Conservation (phyloP, 2,113 vertebrate genomes). For the Mus musculus region GRCm39 chr12:88823501-88824000, state of each 20-base stretch:
- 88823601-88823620: neutral
- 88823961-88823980: too few relatives aligned
- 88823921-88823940: neutral
- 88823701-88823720: neutral
- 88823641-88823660: neutral
- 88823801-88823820: neutral
- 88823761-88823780: neutral
- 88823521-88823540: neutral
- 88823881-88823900: neutral
- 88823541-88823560: neutral
- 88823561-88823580: neutral
- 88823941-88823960: neutral
- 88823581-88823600: neutral
- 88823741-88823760: neutral
- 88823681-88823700: conserved; percentile 39
- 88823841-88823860: neutral
- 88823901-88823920: neutral
- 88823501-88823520: neutral
- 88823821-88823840: neutral
- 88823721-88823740: neutral
- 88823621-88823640: neutral
- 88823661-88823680: neutral
- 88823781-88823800: neutral
- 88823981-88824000: neutral
- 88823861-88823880: neutral